Percentiles rank a stretch among this genome's conserved stretches.
These are phyloP conservation scores for Trissolcus brochymenae DNA, from an alignment of 2,888 invertebrate genomes.

Conservation along the genomic window DNA sequence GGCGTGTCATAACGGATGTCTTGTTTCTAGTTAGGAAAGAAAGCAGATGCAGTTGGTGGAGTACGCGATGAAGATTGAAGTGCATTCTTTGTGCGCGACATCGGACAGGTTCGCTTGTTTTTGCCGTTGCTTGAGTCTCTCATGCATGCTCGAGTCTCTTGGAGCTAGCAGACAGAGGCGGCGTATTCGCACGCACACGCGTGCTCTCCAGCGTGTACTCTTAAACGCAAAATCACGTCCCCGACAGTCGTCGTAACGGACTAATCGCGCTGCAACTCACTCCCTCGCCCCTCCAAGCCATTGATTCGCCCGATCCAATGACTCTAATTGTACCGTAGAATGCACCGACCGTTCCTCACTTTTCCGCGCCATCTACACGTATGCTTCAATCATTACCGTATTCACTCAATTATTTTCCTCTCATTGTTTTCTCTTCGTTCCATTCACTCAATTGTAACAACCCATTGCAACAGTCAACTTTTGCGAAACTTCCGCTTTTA, in stretches of 20 bases:
- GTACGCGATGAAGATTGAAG: slow-evolving; percentile 26
- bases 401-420: slow-evolving; percentile 1
- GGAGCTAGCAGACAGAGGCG: slow-evolving; percentile 21
- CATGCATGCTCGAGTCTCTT: slow-evolving; percentile 26
- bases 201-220: slow-evolving; percentile 25
- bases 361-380: background rate
- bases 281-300: slow-evolving; percentile 19
- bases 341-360: slow-evolving; percentile 3
- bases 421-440: background rate
- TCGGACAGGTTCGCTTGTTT: slow-evolving; percentile 35
- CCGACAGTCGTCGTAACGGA: slow-evolving; percentile 35
- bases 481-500: too few relatives aligned
- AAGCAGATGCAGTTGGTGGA: slow-evolving; percentile 22
- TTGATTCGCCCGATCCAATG: slow-evolving; percentile 42
- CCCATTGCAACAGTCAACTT: too few relatives aligned
- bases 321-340: slow-evolving; percentile 29
- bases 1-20: slow-evolving; percentile 36
- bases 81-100: slow-evolving; percentile 33
- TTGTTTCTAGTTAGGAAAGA: slow-evolving; percentile 22
- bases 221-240: slow-evolving; percentile 35
- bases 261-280: slow-evolving; percentile 24
- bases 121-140: slow-evolving; percentile 35
- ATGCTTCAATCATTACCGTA: slow-evolving; percentile 2
- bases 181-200: slow-evolving; percentile 28
- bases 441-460: too few relatives aligned